These are phyloP conservation scores for Pangasius macronema DNA, from an alignment of 2,797 vertebrate genomes.

Conservation along the genomic window DNA sequence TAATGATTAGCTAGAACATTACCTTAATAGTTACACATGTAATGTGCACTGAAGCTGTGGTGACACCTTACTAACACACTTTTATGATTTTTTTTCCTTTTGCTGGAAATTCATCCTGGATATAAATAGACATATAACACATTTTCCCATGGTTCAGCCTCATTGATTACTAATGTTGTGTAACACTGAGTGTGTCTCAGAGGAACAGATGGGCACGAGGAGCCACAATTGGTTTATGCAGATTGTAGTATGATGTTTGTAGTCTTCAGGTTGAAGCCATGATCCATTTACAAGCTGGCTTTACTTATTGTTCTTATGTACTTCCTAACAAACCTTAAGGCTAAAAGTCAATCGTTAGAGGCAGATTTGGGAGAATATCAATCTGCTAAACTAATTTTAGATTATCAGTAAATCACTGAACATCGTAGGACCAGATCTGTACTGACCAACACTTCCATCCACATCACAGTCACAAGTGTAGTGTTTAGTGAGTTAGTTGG, in stretches of 20 bases:
- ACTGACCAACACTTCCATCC: background rate
- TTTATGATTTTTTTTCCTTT: background rate
- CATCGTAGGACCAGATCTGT: background rate
- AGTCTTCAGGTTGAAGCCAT: background rate
- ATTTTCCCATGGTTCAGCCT: background rate
- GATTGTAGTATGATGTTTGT: background rate
- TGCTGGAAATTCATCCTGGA: background rate
- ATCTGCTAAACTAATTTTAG: background rate
- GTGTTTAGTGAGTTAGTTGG: background rate
- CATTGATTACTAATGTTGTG: background rate
- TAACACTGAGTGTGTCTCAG: background rate
- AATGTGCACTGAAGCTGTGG: background rate
- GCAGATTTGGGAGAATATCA: background rate
- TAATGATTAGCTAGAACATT: background rate
- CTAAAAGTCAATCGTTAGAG: background rate
- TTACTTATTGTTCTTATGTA: background rate
- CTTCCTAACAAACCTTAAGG: background rate
- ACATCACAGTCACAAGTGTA: background rate
- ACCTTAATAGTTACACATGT: background rate
- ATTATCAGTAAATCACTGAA: background rate
- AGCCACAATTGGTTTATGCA: background rate
- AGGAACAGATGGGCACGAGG: background rate
- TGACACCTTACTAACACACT: background rate
- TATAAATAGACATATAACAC: background rate
- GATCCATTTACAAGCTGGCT: background rate